Evolutionary conservation across 2,888 invertebrate genomes (phyloP).

Genomic region (Rotaria macrura): DNA sequence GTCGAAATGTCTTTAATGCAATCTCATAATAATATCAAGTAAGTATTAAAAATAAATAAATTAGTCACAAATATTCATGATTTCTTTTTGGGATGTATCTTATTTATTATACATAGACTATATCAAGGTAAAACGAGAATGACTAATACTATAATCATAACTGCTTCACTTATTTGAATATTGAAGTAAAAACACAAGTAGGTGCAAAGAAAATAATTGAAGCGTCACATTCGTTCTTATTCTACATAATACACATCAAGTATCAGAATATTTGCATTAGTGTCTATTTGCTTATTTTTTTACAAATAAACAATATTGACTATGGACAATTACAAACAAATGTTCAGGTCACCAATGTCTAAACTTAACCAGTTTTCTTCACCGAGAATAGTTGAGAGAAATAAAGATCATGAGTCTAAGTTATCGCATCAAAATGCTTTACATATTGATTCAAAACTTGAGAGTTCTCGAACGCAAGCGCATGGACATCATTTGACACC

Average conservation of each 20-base stretch:
- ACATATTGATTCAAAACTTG: neutral
- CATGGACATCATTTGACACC: neutral
- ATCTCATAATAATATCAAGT: neutral
- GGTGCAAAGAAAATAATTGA: neutral
- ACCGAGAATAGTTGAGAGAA: neutral
- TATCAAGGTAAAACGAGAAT: no score
- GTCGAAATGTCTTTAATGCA: neutral
- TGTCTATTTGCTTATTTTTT: no score
- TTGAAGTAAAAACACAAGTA: no score
- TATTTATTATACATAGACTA: neutral
- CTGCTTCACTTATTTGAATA: no score
- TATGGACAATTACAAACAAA: neutral
- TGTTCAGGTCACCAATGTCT: neutral
- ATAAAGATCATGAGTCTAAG: neutral
- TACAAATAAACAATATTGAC: neutral
- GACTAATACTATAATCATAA: no score
- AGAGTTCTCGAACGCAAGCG: neutral
- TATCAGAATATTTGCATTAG: no score
- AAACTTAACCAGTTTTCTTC: neutral
- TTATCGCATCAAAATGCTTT: neutral
- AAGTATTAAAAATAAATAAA: neutral
- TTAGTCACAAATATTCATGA: neutral
- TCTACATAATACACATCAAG: neutral
- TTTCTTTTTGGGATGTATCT: neutral
- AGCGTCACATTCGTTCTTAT: neutral